Evolutionary conservation across 92 coral and sea anemone species (phyloP).

Genomic region (Plumapathes pennacea): DNA sequence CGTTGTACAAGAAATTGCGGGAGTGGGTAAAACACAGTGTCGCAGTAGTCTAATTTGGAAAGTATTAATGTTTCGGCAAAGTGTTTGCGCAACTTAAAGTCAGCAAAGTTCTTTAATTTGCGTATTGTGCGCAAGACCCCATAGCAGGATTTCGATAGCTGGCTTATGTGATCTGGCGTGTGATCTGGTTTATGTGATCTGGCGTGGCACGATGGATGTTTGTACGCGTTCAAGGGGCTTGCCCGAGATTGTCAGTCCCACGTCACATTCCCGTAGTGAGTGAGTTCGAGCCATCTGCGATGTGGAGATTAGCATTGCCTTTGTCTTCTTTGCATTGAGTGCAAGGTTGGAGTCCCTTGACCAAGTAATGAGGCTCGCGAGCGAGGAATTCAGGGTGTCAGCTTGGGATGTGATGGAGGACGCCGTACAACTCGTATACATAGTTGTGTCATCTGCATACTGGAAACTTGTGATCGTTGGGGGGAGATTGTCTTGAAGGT

Average conservation of each 20-base stretch:
- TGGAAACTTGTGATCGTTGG: too few relatives aligned
- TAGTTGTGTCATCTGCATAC: too few relatives aligned
- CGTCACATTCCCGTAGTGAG: background rate
- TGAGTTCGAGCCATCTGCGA: constrained; percentile 23
- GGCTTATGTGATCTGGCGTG: background rate
- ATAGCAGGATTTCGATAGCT: constrained; percentile 4
- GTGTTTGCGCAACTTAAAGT: constrained; percentile 12
- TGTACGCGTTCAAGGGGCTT: background rate
- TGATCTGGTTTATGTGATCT: background rate
- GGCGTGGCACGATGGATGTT: background rate
- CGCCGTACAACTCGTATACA: too few relatives aligned
- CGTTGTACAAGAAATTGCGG: background rate
- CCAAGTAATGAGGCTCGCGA: constrained; percentile 9
- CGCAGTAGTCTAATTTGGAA: constrained; percentile 1
- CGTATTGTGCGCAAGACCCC: background rate
- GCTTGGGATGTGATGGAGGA: too few relatives aligned
- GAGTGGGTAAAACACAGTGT: background rate
- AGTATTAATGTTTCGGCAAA: constrained; percentile 5
- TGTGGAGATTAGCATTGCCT: constrained; percentile 30
- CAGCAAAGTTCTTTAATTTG: constrained; percentile 1
- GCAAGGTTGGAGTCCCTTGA: constrained; percentile 18
- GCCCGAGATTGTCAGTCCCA: background rate
- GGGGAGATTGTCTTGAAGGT: too few relatives aligned
- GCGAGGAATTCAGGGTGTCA: too few relatives aligned
- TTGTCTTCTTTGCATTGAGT: constrained; percentile 24